Evolutionary conservation across 1,140 invertebrate species (phyloP), one percentile per base, ranked within the genome.

Genomic region (Mycetomoellerius zeteki): DNA sequence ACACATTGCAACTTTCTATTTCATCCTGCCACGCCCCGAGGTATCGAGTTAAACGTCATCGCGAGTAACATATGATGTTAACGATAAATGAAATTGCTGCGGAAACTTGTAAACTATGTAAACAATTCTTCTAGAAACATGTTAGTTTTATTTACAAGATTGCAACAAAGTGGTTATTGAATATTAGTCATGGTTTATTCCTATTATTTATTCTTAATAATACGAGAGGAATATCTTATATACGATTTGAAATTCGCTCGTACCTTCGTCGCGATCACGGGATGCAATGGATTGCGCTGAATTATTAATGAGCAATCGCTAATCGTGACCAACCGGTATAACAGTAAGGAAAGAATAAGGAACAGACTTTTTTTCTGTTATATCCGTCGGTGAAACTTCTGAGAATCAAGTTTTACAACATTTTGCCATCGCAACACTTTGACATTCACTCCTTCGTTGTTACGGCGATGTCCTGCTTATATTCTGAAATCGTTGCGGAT

Each of bases 251-350:
- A 21, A 56, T 27, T 24, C 24, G 69, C 30, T n/a, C 7, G 37
- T 24, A 47, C 43, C 21, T 54, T 14, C 56, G 56, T 64, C 50
- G 75, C 60, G 43, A 81, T 89, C 56, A 37, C 72, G 56, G 75
- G 69, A 89, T 89, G 65, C 85, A 91, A 85, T 58, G 72, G 71
- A 89, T 89, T 37, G 87, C 75, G 80, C 85, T 91, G 90, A 89
- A 91, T 91, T 91, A 91, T 91, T 91, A 91, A 91, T 91, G 90
- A 89, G 65, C 58, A 58, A 58, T 85, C 77, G 87, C 65, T 91
- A 91, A 91, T 90, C 85, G 87, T 89, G 87, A 89, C 87, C 65
- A 62, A 37, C 30, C 60, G 67, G 64, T 58, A 62, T 91, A 91
- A 91, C 89, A 87, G 87, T 91, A 72, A 82, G 85, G 71, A 87